Conservation (phyloP, 2,888 invertebrate species). For the Napeogenes inachia region DNA sequence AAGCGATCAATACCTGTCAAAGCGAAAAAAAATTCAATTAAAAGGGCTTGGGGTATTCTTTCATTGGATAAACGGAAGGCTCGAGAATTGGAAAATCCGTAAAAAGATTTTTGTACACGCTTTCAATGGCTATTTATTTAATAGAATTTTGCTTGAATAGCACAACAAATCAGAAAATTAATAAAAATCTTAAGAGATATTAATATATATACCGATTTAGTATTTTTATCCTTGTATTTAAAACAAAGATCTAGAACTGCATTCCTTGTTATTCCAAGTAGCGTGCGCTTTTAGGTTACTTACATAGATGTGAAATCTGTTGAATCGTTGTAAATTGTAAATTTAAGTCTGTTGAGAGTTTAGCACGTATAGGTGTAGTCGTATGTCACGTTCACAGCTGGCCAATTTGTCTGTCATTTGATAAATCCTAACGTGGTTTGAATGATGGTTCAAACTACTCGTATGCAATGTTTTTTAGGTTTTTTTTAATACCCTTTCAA, state of each 20-base stretch:
- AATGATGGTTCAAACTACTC: conserved; percentile 37
- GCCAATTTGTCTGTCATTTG: conserved; percentile 67
- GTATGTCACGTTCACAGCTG: conserved; percentile 58
- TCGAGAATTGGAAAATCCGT: conserved; percentile 64
- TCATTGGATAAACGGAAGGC: conserved; percentile 63
- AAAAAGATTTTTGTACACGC: conserved; percentile 57
- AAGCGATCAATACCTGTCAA: conserved; percentile 69
- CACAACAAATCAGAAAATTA: too few relatives aligned
- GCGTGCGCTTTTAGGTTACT: not conserved
- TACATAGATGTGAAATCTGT: not conserved
- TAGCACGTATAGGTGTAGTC: conserved; percentile 36
- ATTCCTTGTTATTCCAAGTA: not conserved
- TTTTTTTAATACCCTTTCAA: too few relatives aligned
- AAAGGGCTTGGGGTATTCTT: conserved; percentile 58
- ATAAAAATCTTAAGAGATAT: too few relatives aligned
- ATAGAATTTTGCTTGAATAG: conserved; percentile 35
- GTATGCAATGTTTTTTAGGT: not conserved
- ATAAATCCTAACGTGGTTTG: conserved; percentile 57
- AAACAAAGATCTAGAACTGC: too few relatives aligned
- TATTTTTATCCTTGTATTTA: too few relatives aligned
- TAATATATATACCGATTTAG: too few relatives aligned
- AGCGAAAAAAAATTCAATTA: conserved; percentile 67
- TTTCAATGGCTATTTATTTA: conserved; percentile 54
- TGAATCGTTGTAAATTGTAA: conserved; percentile 8
- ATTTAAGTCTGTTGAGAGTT: conserved; percentile 6